Percentiles rank a stretch among this genome's conserved stretches.
These are phyloP conservation scores for Amblyteles armatorius DNA, from an alignment of 2,888 invertebrate genomes.

Conservation along the genomic window DNA sequence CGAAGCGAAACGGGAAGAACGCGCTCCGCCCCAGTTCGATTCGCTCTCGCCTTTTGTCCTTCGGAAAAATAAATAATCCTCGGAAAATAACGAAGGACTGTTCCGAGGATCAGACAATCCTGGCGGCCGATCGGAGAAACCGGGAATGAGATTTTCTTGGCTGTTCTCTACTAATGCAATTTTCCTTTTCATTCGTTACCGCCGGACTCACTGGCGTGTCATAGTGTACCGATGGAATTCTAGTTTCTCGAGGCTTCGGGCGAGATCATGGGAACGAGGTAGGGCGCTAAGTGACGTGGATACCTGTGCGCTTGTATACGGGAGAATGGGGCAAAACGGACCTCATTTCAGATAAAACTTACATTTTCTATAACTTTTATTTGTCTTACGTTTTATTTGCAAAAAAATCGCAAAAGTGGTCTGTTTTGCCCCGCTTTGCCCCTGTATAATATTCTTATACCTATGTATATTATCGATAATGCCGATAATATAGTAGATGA, in stretches of 20 bases:
- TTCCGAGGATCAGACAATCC: slow-evolving; percentile 3
- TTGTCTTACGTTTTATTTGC: background rate
- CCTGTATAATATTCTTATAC: no score
- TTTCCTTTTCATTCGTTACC: slow-evolving; percentile 62
- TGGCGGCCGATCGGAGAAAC: slow-evolving; percentile 15
- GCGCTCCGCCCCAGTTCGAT: background rate
- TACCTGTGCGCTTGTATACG: background rate
- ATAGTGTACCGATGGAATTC: background rate
- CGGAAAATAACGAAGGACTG: slow-evolving; percentile 50
- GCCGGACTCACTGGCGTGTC: background rate
- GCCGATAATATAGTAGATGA: no score
- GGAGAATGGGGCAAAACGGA: background rate
- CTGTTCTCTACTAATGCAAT: slow-evolving; percentile 56
- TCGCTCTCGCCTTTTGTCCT: slow-evolving; percentile 4
- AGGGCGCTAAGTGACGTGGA: background rate
- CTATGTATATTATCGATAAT: no score
- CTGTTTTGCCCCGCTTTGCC: no score
- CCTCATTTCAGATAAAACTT: background rate
- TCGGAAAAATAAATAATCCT: slow-evolving; percentile 55
- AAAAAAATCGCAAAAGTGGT: no score
- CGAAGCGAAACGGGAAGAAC: slow-evolving; percentile 13
- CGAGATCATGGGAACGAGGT: background rate
- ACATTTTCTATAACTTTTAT: background rate
- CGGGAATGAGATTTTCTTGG: slow-evolving; percentile 28
- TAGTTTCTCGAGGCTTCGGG: slow-evolving; percentile 7